Conservation (phyloP, 2,888 invertebrate genomes). For the Watsonalla cultraria region DNA sequence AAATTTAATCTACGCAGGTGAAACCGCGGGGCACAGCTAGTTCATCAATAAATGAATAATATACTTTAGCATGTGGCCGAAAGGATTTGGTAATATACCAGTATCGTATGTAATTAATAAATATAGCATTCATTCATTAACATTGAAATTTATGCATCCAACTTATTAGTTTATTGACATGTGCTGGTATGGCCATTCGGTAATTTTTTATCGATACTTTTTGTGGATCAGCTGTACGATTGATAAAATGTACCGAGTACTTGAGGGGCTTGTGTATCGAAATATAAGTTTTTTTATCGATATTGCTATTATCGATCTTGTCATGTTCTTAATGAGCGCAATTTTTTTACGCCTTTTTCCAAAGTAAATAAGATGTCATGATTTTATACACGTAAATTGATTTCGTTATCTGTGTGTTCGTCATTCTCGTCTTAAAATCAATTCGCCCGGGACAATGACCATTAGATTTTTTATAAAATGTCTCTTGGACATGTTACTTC, state of each 20-base stretch:
- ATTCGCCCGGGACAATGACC: conserved; percentile 15
- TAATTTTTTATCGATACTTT: conserved; percentile 30
- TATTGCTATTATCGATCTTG: conserved; percentile 15
- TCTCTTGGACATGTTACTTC: neutral
- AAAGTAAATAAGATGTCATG: conserved; percentile 25
- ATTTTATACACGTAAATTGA: conserved; percentile 24
- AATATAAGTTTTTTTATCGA: conserved; percentile 15
- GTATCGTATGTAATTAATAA: conserved; percentile 21
- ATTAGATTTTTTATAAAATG: conserved; percentile 7
- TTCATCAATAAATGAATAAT: conserved; percentile 11
- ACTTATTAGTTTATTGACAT: conserved; percentile 46
- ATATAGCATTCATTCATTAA: conserved; percentile 39
- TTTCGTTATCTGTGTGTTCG: conserved; percentile 29
- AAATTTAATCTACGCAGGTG: too few relatives aligned
- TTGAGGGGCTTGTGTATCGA: conserved; percentile 15
- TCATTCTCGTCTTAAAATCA: conserved; percentile 13
- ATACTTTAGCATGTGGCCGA: conserved; percentile 10
- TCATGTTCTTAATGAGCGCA: conserved; percentile 16
- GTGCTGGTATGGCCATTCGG: conserved; percentile 27
- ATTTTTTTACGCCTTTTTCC: conserved; percentile 19
- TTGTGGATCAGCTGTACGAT: conserved; percentile 31
- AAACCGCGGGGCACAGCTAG: too few relatives aligned
- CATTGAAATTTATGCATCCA: conserved; percentile 47
- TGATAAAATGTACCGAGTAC: conserved; percentile 26
- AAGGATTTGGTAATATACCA: conserved; percentile 6